A percentile compares a stretch with the other conserved stretches of the same genome.
Evolutionary conservation across 2,888 invertebrate species (phyloP).

Genomic region (Drosophila engyochracea): DNA sequence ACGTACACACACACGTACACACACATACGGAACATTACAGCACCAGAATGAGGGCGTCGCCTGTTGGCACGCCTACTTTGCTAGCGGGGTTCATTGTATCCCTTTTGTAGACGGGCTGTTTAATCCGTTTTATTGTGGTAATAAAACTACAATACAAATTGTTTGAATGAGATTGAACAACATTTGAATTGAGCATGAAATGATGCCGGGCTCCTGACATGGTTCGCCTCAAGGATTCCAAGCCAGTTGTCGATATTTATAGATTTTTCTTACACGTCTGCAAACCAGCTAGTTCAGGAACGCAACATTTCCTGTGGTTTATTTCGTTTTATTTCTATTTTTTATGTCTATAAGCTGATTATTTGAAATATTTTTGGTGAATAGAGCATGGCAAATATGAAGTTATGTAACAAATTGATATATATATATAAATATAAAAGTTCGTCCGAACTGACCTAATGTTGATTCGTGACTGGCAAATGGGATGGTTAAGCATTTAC

Average conservation of each 20-base stretch:
- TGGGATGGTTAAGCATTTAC: not conserved
- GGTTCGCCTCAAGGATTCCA: slow-evolving; percentile 24
- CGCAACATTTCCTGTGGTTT: not conserved
- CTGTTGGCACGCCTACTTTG: slow-evolving; percentile 46
- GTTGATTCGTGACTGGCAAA: not conserved
- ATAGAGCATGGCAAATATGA: not conserved
- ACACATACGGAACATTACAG: slow-evolving; percentile 8
- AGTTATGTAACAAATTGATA: not conserved
- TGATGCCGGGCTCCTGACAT: slow-evolving; percentile 50
- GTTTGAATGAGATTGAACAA: slow-evolving; percentile 79
- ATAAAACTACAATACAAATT: slow-evolving; percentile 81
- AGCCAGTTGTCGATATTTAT: slow-evolving; percentile 31
- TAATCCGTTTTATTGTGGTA: slow-evolving; percentile 80
- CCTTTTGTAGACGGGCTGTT: slow-evolving; percentile 58
- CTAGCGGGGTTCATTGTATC: slow-evolving; percentile 71
- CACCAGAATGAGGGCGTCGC: slow-evolving; percentile 36
- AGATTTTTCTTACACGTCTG: slow-evolving; percentile 23
- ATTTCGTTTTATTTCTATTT: not conserved
- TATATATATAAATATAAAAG: not conserved
- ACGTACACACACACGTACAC: slow-evolving; percentile 10
- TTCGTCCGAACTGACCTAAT: not conserved
- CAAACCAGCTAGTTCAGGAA: slow-evolving; percentile 3
- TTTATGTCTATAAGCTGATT: not conserved
- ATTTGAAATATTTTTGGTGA: not conserved
- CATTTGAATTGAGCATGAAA: slow-evolving; percentile 79